Conservation (phyloP, 2,797 vertebrate genomes). For the Epinephelus malabaricus region DNA sequence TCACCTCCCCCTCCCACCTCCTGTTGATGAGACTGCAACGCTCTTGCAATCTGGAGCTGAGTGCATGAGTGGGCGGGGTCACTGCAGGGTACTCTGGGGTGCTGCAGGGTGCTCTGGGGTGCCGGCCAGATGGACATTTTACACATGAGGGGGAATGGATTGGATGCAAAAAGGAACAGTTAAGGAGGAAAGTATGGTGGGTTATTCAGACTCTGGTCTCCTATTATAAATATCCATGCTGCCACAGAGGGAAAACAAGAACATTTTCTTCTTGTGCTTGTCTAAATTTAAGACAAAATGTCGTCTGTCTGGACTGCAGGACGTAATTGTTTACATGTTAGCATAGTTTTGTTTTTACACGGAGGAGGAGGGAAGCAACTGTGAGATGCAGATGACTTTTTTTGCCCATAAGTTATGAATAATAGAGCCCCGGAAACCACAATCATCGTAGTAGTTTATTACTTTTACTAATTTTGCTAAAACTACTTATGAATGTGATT, state of each 20-base stretch:
- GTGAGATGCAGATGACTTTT: background rate
- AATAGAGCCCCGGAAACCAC: background rate
- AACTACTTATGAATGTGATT: background rate
- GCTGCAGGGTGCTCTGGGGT: constrained; percentile 35
- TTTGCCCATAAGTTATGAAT: background rate
- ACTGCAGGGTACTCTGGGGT: constrained; percentile 37
- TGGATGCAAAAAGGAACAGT: constrained; percentile 77
- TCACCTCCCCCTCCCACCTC: background rate
- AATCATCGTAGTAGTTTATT: background rate
- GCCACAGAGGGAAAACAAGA: constrained; percentile 80
- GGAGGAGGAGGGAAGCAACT: background rate
- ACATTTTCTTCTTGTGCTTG: constrained; percentile 78
- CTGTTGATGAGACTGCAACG: constrained; percentile 13
- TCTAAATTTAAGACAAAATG: constrained; percentile 73
- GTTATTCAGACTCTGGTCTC: constrained; percentile 74
- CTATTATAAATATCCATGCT: constrained; percentile 82
- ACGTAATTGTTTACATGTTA: constrained; percentile 60
- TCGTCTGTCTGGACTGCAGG: constrained; percentile 55
- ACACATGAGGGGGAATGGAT: constrained; percentile 69
- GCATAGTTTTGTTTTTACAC: constrained; percentile 44
- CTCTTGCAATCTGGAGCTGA: constrained; percentile 39
- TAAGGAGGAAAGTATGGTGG: constrained; percentile 73
- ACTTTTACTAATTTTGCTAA: background rate
- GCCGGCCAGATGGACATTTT: constrained; percentile 72
- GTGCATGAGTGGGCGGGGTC: constrained; percentile 25